Conservation (phyloP, 2,888 invertebrate species). For the Oxyscelio sp. region DNA sequence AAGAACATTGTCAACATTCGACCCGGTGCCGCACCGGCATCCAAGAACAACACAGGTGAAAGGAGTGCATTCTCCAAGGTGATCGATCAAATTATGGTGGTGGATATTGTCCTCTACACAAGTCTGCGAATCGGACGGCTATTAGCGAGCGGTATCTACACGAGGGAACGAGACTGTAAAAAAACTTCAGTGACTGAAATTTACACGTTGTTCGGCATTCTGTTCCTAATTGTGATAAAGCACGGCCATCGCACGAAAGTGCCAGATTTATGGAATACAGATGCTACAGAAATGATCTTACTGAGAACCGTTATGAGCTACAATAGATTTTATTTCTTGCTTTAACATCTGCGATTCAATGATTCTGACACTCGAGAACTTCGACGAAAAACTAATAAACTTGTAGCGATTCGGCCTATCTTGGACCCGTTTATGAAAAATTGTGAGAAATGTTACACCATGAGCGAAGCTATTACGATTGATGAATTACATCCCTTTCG, state of each 20-base stretch:
- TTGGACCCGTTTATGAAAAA: slow-evolving; percentile 45
- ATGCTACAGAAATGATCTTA: slow-evolving; percentile 54
- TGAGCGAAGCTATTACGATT: slow-evolving; percentile 58
- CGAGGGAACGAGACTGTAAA: slow-evolving; percentile 21
- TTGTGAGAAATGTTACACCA: slow-evolving; percentile 50
- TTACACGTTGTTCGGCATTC: slow-evolving; percentile 71
- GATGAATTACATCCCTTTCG: slow-evolving; percentile 73
- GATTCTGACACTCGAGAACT: slow-evolving; percentile 38
- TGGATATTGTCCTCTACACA: slow-evolving; percentile 15
- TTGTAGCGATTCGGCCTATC: slow-evolving; percentile 53
- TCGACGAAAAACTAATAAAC: slow-evolving; percentile 51
- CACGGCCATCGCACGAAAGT: slow-evolving; percentile 45
- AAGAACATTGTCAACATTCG: too few relatives aligned
- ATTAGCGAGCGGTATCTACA: neutral
- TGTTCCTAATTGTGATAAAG: slow-evolving; percentile 51
- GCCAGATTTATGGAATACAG: slow-evolving; percentile 52
- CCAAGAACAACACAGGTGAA: slow-evolving; percentile 19
- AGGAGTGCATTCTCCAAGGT: slow-evolving; percentile 29
- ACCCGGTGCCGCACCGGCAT: slow-evolving; percentile 14
- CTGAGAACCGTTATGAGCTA: slow-evolving; percentile 54
- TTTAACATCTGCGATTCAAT: slow-evolving; percentile 39
- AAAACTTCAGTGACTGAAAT: slow-evolving; percentile 28
- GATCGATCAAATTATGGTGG: slow-evolving; percentile 37
- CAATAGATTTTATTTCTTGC: slow-evolving; percentile 47
- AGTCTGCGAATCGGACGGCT: slow-evolving; percentile 19